Evolutionary conservation across 2,797 vertebrate species (phyloP), one percentile per base, ranked within the genome.

Genomic region (Thunnus albacares): DNA sequence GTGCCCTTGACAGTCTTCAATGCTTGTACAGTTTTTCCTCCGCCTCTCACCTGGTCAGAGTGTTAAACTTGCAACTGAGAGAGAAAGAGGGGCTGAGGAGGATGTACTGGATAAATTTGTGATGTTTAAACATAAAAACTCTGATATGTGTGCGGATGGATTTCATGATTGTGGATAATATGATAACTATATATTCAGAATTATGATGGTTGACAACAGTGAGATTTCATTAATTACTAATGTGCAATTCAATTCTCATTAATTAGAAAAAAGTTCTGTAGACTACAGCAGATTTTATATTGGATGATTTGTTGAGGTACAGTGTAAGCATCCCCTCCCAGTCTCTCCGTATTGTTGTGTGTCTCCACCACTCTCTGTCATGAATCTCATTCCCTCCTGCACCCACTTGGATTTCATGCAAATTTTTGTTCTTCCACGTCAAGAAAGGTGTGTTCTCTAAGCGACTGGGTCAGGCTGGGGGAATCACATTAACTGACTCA

Each of bases 1-100:
- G 88, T 92, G 93, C 87, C 94, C 92, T 95, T 94, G 90, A 91
- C 71, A 58, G 75, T 81, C 75, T 75, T 84, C 56, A 26, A 69
- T 71, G 79, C 83, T 91, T 28, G 49, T 85, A 91, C 83, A 83
- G 60, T 81, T 86, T 93, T 93, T 93, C 78, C 86, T 78, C 73
- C 80, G 76, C 77, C 62, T 80, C 67, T 77, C 67, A 81, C 77
- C 49, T 87, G 79, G 73, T 70, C 24, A 28, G 30, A 67, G 70
- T 38, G 73, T 85, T 82, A 82, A 86, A 81, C 80, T 89, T 84
- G 77, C 58, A 79, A 56, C 73, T 70, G 24, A 45, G 33, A 76
- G 28, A 22, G 43, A 38, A 7, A 55, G 22, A 26, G 4, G 59
- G 51, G 65, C 28, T 10, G 33, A 71, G 13, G 38, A 71, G 49